These are phyloP conservation scores for Brachyalestes nurse DNA, from an alignment of 2,797 vertebrate species.

Conservation along the genomic window DNA sequence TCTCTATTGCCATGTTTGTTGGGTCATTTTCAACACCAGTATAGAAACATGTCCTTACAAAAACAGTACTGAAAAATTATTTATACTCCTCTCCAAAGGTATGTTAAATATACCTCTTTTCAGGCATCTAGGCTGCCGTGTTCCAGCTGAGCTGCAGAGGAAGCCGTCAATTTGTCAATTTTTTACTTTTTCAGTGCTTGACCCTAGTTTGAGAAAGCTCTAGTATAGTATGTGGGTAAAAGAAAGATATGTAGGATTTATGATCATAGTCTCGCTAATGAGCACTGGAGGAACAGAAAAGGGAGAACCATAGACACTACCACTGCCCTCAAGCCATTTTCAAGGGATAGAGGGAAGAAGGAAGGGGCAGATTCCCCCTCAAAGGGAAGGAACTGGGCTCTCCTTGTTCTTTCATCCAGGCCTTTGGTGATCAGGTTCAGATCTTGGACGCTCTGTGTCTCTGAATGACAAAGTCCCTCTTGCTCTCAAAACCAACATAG, in stretches of 20 bases:
- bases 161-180: background rate
- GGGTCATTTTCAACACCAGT: background rate
- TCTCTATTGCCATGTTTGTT: background rate
- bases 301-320: constrained; percentile 54
- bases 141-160: constrained; percentile 13
- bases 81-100: background rate
- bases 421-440: constrained; percentile 51
- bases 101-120: background rate
- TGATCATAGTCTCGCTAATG: constrained; percentile 56
- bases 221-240: constrained; percentile 45
- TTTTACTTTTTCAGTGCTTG: constrained; percentile 15
- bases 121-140: background rate
- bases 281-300: constrained; percentile 55
- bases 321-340: constrained; percentile 59
- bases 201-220: constrained; percentile 15
- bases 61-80: background rate
- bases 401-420: constrained; percentile 50
- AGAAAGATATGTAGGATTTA: constrained; percentile 48
- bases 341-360: constrained; percentile 26
- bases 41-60: background rate
- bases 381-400: constrained; percentile 51
- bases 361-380: constrained; percentile 26
- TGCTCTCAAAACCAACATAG: constrained; percentile 60
- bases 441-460: constrained; percentile 53
- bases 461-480: constrained; percentile 55